These are phyloP conservation scores for Rhagonycha fulva DNA, from an alignment of 2,888 invertebrate genomes.

Conservation along the genomic window DNA sequence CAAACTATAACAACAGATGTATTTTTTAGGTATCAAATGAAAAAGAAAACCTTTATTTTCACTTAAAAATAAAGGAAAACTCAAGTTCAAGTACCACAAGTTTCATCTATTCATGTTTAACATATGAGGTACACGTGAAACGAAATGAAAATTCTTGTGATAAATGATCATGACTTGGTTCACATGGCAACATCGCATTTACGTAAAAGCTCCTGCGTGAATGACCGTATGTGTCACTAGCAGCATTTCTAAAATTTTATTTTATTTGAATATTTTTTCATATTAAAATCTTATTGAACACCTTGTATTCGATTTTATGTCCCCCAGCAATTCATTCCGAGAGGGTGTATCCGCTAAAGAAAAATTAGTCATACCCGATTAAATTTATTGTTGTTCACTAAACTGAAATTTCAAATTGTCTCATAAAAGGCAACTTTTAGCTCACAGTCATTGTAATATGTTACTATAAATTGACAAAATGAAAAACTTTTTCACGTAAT, in stretches of 20 bases:
- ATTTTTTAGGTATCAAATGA: not conserved
- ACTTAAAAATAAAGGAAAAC: not conserved
- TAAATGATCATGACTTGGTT: constrained; percentile 46
- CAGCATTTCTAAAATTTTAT: constrained; percentile 27
- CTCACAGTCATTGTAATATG: constrained; percentile 1
- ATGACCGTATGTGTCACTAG: constrained; percentile 30
- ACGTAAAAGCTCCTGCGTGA: constrained; percentile 22
- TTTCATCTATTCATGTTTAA: constrained; percentile 38
- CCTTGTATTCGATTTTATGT: not conserved
- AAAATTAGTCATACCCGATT: constrained; percentile 3
- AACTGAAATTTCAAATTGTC: not conserved
- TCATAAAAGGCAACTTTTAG: not conserved
- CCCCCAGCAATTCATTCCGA: not conserved
- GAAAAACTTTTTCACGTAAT: not conserved
- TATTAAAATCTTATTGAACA: constrained; percentile 20
- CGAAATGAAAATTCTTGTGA: constrained; percentile 46
- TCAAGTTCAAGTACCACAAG: not conserved
- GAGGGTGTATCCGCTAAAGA: not conserved
- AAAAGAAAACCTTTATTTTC: not conserved
- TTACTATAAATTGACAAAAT: not conserved
- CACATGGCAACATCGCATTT: constrained; percentile 43
- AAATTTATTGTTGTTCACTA: constrained; percentile 4
- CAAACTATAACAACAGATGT: constrained; percentile 21
- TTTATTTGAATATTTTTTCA: constrained; percentile 16
- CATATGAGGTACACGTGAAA: constrained; percentile 47